Percentiles rank a stretch among this genome's conserved stretches.
Conservation (phyloP, 2,888 invertebrate species). For the Erannis defoliaria region DNA sequence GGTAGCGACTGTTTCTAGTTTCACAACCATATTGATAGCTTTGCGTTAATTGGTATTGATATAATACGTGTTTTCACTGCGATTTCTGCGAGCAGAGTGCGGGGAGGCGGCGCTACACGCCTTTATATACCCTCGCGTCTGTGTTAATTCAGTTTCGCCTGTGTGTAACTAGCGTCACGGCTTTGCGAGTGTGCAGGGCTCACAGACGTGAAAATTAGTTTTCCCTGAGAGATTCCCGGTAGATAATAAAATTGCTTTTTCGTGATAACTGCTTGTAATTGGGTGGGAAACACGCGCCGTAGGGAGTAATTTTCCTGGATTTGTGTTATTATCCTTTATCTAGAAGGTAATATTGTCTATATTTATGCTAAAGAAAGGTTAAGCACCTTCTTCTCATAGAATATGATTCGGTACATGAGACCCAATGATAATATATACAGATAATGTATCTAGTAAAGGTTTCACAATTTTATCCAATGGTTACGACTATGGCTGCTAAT, state of each 20-base stretch:
- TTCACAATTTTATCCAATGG: neutral
- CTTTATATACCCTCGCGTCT: conserved; percentile 63
- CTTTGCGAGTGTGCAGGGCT: conserved; percentile 41
- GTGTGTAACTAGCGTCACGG: conserved; percentile 58
- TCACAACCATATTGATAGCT: conserved; percentile 68
- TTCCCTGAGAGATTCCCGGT: conserved; percentile 43
- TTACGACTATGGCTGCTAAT: neutral
- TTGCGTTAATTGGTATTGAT: conserved; percentile 36
- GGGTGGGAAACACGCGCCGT: conserved; percentile 34
- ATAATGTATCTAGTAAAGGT: neutral
- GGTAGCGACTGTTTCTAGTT: conserved; percentile 70
- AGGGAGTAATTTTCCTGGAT: conserved; percentile 29
- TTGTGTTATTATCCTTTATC: conserved; percentile 23
- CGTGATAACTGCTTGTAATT: conserved; percentile 38
- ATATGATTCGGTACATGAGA: neutral
- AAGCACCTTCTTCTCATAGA: neutral
- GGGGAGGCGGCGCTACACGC: conserved; percentile 57
- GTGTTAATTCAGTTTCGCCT: conserved; percentile 57
- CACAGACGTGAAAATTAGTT: conserved; percentile 49
- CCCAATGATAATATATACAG: neutral
- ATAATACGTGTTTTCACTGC: conserved; percentile 60
- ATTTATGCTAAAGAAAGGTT: neutral
- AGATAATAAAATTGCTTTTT: conserved; percentile 42
- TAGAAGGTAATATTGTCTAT: conserved; percentile 2
- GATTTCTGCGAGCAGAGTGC: conserved; percentile 65